Base-by-base conservation (phyloP, 2,797 vertebrate genomes). In the Pteropus rufus region DNA sequence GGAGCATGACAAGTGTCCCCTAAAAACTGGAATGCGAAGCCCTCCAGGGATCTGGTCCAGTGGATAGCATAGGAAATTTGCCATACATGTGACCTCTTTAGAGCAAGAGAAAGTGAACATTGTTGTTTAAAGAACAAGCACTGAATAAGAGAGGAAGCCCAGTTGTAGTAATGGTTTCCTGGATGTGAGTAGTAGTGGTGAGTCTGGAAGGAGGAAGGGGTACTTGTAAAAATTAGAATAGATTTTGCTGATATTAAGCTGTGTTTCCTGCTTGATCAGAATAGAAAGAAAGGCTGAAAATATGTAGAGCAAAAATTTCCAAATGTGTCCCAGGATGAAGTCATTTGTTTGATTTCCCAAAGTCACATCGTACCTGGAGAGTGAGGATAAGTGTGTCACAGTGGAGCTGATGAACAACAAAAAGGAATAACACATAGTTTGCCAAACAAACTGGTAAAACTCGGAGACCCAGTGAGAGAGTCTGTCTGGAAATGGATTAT, bases 261-360 rank as follows among this genome's bases (percentile, higher is more conserved):
- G 4, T 26, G 29, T 29, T 90, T 92, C 81, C 36, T 67, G 34
- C 46, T 87, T 46, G 70, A 77, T 62, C n/a, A 69, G 26, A 90
- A 49, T 23, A 49, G 11, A 81, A 26, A 64, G 2, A 54, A 46
- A 69, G 36, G 6, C 60, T 46, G 2, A 9, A 64, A 93, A 49
- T 54, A 39, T 1, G 7, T 7, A 41, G 12, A 58, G 18, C 23
- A 49, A 46, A 36, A 44, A 92, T 70, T 80, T 84, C 44, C 70
- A n/a, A 23, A 75, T 9, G 3, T n/a, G 36, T 73, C 31, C n/a
- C 60, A 84, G 60, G 19, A 26, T 64, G 46, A 75, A 84, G 24
- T 34, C 65, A 34, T 69, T 31, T 41, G 52, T 49, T 81, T 67
- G 26, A 12, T 62, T 60, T 88, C 83, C 49, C 36, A 2, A 41